Base-by-base conservation (phyloP, 1,140 invertebrate genomes). In the Drosophila grimshawi region DNA sequence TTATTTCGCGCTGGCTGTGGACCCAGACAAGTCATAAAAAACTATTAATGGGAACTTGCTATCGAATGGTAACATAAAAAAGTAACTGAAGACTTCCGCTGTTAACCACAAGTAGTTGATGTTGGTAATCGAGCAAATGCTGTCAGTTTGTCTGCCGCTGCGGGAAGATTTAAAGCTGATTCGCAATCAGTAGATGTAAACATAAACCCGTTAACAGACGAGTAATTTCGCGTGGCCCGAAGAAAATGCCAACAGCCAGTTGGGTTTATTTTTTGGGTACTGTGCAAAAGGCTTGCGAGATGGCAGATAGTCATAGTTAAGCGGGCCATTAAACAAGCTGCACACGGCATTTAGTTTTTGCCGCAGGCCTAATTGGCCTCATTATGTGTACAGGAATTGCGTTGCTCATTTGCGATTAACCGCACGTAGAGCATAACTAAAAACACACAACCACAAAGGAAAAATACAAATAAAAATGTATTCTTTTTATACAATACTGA, bases 291-390 rank as follows among this genome's bases (percentile, higher is more conserved):
- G 27, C 8, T 29, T 19, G 35, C 5, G 37, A 29, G 11, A 53
- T 11, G 35, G 51, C 8, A 5, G 33, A 51, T 37, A 57, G 27
- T 55, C 57, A 63, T 83, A 73, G 72, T 83, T 86, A 81, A 80
- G 39, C 78, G 83, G 60, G 39, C 83, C 82, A 86, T 86, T 86
- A 86, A 71, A 79, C 63, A 86, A 57, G 68, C 75, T 86, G 82
- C 75, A 76, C 78, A 86, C 82, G 82, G 82, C 75, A 86, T 78
- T 88, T 82, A 86, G 78, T 86, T 86, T 82, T 76, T 86, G 81
- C 81, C 83, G 55, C 45, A 67, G 60, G 79, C 79, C 66, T 82
- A 82, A 86, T 86, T 86, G 81, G 79, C 55, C 82, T 86, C 81
- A 86, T 86, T 86, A 86, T 72, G 81, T 70, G 45, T 48, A 66